phyloP scores from a whole-genome alignment of 2,113 vertebrate genomes.

The Rhinolophus sinicus region DNA sequence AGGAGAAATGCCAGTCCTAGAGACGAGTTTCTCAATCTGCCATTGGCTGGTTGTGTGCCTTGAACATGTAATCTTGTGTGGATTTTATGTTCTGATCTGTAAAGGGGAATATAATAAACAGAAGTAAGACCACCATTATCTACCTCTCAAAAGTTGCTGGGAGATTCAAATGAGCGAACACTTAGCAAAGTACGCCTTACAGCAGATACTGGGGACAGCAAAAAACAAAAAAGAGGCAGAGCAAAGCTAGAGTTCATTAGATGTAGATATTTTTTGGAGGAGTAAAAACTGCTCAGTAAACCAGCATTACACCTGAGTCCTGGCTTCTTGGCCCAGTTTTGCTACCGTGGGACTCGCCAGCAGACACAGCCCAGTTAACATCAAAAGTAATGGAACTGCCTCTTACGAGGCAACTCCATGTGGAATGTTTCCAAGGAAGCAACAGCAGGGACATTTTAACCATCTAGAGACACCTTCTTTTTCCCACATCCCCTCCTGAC shows the following conservation, averaged over 20 bases:
- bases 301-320: rapidly evolving
- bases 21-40: neutral
- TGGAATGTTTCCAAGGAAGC: neutral
- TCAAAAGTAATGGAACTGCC: neutral
- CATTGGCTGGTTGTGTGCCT: neutral
- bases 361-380: neutral
- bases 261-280: neutral
- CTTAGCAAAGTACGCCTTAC: neutral
- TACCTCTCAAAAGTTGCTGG: neutral
- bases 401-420: rapidly evolving
- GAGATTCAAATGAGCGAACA: neutral
- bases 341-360: rapidly evolving
- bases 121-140: neutral
- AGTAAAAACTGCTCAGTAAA: neutral
- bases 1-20: neutral
- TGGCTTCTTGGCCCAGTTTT: neutral
- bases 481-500: too few species aligned
- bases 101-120: neutral
- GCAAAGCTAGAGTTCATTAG: neutral
- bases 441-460: neutral
- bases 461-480: neutral
- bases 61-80: neutral
- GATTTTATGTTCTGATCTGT: neutral
- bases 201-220: neutral
- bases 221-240: neutral